Base-by-base conservation (phyloP, 2,888 invertebrate genomes). In the Meganola albula region DNA sequence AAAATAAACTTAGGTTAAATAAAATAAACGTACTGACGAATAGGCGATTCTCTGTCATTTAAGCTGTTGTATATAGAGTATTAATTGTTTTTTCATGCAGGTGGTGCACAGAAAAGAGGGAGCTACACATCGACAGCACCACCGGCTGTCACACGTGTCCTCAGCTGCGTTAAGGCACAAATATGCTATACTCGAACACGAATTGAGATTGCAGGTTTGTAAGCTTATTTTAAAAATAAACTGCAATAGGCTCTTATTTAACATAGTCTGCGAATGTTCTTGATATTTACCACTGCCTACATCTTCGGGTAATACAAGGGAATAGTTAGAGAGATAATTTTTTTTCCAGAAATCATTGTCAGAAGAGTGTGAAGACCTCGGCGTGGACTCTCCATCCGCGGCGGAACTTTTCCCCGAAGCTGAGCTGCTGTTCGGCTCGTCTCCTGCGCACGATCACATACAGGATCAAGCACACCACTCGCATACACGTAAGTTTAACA, bases 401-500 rank as follows among this genome's bases (percentile, higher is more conserved):
- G 91, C 92, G 40, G 93, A 93, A 57, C 73, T 93, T 43, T 93
- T 93, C 62, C 93, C 93, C 0, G 93, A 93, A 57, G 92, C 92
- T 0, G 93, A 93, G 61, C 71, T 92, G 28, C 68, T 92, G 27
- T 92, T 93, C 53, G 90, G 92, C 34, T 87, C 90, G 0, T 92
- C 92, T 48, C 92, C 92, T 0, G 91, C 92, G 0, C 91, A 91
- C 12, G 91, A 91, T 34, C 90, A 89, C 50, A 79, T 58, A 1
- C 74, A 68, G 4, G 77, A 74, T 2, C 8, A 7, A 2, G 65
- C 65, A 3, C 53, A 41, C 2, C 68, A 68, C 1, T 56, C 69
- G 2, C 72, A 74, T 33, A 76, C 79, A 12, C 77, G 80, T 80
- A 34, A 75, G 76, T 55, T n/a, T 24, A 20, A 6, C 7, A 7